Base-by-base conservation (phyloP, 2,888 invertebrate genomes). In the Criorhina ranunculi region DNA sequence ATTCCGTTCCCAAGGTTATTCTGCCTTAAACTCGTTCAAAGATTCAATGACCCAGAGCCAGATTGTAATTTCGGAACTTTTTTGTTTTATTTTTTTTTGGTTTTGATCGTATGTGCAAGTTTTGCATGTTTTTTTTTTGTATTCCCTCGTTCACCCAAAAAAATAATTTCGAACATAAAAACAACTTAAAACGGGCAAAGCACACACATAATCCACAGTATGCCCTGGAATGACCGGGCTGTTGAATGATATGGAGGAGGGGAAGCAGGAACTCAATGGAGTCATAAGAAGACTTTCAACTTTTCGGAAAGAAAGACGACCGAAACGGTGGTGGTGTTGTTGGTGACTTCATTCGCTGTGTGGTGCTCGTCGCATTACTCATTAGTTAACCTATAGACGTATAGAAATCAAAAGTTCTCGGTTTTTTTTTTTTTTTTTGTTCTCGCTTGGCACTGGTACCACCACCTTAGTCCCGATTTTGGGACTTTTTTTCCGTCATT, bases 1-100 rank as follows among this genome's bases (percentile, higher is more conserved):
- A 79, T 78, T 79, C 83, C 73, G 73, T 83, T 83, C 79, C 73
- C 83, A 83, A 83, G 83, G 83, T 83, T 83, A 83, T 69, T 73
- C 42, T 51, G 69, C 49, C 51, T 62, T 31, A 75, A 79, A 79
- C 83, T 46, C 69, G 83, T 83, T 79, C 79, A 64, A 73, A 69
- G 59, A 83, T 83, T 83, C 83, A 83, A 79, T 83, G 83, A 83
- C 83, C 83, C 83, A 83, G 79, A 83, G 79, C 57, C 67, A 62
- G 66, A 70, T 53, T 60, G 51, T 51, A 62, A 79, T 73, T 83
- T 79, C 19, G 31, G 31, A 57, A 35, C n/a, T 57, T 76, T 59
- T 35, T 24, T 24, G 1, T 3, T 24, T 24, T 24, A 24, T 24
- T 24, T 24, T 3, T 24, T 24, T 24, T 24, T n/a, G n/a, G n/a